A percentile compares a stretch with the other conserved stretches of the same genome.
These are phyloP conservation scores for Aelia acuminata DNA, from an alignment of 2,888 invertebrate genomes.

Conservation along the genomic window DNA sequence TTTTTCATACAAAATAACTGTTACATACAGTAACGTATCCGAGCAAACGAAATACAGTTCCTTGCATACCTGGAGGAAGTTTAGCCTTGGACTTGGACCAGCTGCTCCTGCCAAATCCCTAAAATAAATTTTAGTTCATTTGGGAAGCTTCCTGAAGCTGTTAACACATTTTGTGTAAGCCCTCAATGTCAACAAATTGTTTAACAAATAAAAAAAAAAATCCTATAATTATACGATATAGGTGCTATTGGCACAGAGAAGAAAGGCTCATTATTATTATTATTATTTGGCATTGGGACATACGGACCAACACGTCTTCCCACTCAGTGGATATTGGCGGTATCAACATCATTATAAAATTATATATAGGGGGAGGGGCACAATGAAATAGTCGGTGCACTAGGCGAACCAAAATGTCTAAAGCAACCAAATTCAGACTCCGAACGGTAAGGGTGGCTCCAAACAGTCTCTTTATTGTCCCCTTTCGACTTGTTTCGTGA, in stretches of 20 bases:
- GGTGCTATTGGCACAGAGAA: not conserved
- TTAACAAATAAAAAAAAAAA: no score
- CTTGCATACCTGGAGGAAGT: not conserved
- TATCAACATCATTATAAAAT: not conserved
- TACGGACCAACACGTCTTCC: not conserved
- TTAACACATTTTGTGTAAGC: not conserved
- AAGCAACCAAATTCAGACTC: no score
- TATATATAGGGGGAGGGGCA: no score
- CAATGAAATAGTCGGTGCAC: no score
- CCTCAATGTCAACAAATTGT: not conserved
- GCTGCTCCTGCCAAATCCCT: not conserved
- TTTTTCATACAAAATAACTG: not conserved
- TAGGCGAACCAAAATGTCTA: no score
- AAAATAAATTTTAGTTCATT: not conserved
- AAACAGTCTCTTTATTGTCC: no score
- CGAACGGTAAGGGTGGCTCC: no score
- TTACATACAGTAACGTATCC: not conserved
- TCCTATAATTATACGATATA: no score
- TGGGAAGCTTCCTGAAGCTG: not conserved
- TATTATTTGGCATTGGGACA: not conserved
- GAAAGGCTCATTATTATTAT: constrained; percentile 8
- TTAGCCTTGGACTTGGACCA: constrained; percentile 44
- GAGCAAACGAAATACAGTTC: not conserved
- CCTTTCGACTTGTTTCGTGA: no score
- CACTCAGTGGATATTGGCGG: not conserved